These are phyloP conservation scores for Leptodirus hochenwartii DNA, from an alignment of 2,888 invertebrate genomes.

Conservation along the genomic window DNA sequence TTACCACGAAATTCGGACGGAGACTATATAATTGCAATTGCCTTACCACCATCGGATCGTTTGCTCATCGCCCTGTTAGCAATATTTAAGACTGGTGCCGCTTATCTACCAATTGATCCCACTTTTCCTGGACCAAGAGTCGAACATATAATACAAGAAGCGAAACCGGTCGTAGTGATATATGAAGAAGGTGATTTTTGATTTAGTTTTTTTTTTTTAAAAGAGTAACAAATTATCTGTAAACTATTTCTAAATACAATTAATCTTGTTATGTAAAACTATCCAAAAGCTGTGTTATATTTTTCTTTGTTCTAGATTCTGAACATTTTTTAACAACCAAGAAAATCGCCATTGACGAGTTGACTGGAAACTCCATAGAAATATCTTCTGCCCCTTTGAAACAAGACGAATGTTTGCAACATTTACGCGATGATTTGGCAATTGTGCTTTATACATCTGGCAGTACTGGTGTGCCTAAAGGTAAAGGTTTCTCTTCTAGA, in stretches of 20 bases:
- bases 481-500: slow-evolving; percentile 28
- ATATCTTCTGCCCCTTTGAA: slow-evolving; percentile 26
- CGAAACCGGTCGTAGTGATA: slow-evolving; percentile 49
- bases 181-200: slow-evolving; percentile 40
- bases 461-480: slow-evolving; percentile 80
- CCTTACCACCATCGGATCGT: slow-evolving; percentile 57
- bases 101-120: slow-evolving; percentile 69
- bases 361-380: slow-evolving; percentile 29
- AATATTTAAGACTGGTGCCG: slow-evolving; percentile 65
- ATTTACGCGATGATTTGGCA: slow-evolving; percentile 36
- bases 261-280: not conserved
- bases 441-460: slow-evolving; percentile 75
- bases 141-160: slow-evolving; percentile 56
- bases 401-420: slow-evolving; percentile 27
- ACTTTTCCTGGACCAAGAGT: slow-evolving; percentile 51
- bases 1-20: slow-evolving; percentile 41
- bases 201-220: slow-evolving; percentile 3
- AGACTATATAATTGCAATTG: slow-evolving; percentile 58
- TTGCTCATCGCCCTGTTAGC: slow-evolving; percentile 49
- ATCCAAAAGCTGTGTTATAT: not conserved
- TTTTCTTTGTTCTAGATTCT: slow-evolving; percentile 20
- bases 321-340: slow-evolving; percentile 17
- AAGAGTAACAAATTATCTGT: slow-evolving; percentile 3
- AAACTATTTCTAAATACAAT: slow-evolving; percentile 1
- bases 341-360: slow-evolving; percentile 29